Evolutionary conservation across 2,888 invertebrate genomes (phyloP), one percentile per base, ranked within the genome.

Genomic region (Papilio elwesi): DNA sequence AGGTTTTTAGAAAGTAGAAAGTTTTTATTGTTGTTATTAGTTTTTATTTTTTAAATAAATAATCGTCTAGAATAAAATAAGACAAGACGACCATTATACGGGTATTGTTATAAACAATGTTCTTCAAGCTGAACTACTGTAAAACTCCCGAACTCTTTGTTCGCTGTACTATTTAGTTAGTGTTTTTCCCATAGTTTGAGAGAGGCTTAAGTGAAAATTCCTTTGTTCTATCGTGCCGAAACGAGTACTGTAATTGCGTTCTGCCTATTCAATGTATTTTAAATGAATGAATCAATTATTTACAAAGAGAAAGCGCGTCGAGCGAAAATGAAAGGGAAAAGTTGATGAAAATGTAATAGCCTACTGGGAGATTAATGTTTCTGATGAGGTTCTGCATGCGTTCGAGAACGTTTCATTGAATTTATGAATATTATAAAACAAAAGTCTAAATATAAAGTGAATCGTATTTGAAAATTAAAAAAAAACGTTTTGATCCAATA

Each of bases 221-320:
- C 85, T 86, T 83, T 83, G 79, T 85, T 82, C 80, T 78, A 78
- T 76, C 74, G 79, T 75, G 73, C 74, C 78, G 76, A 74, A 74
- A 71, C 76, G 69, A 75, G 77, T 79, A 80, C 80, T 77, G 80
- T 81, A 82, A 85, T 88, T 84, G 83, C 83, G 82, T 80, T 79
- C 81, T 74, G 81, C 78, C 77, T 79, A 77, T 82, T 84, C 89
- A 89, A 89, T 90, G 87, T 89, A 89, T 89, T 88, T 90, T 90
- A 87, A 88, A 90, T 87, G 85, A 87, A 86, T 79, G 79, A 83
- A 86, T 89, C 84, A 86, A 87, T 88, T 88, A 89, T 89, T 82
- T 82, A 88, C 79, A 79, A 75, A 81, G 77, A 76, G 78, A 80
- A 83, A 82, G 79, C 78, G 81, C 79, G 79, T 78, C 78, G 82